Evolutionary conservation across 2,888 invertebrate species (phyloP).

Genomic region (Hypomecis punctinalis): DNA sequence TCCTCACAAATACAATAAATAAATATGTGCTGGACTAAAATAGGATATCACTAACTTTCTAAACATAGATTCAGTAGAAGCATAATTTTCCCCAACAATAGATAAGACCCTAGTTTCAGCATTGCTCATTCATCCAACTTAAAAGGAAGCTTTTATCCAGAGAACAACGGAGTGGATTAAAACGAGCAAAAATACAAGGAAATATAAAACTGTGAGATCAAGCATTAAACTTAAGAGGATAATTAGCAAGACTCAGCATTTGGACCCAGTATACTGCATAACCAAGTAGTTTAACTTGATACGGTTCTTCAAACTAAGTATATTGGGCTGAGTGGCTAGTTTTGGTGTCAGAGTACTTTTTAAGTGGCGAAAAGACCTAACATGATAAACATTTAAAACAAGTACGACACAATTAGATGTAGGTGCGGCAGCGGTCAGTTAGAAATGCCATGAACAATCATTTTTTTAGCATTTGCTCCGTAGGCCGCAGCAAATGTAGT

Average conservation of each 20-base stretch:
- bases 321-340: neutral
- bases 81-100: constrained; percentile 41
- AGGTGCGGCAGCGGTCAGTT: no score
- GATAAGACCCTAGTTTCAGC: constrained; percentile 49
- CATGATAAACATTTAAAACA: no score
- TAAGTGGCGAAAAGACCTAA: no score
- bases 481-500: no score
- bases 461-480: no score
- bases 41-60: neutral
- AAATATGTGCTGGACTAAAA: neutral
- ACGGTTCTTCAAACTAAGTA: neutral
- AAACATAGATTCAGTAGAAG: constrained; percentile 7
- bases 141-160: constrained; percentile 64
- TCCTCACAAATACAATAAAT: no score
- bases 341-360: no score
- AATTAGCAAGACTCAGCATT: constrained; percentile 57
- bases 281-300: neutral
- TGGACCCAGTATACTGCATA: constrained; percentile 7
- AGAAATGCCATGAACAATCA: no score
- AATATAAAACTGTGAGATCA: constrained; percentile 57
- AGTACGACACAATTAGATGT: no score
- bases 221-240: constrained; percentile 65
- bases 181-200: constrained; percentile 54
- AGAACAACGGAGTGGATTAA: constrained; percentile 54
- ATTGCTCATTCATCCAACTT: constrained; percentile 58